phyloP scores from a whole-genome alignment of 1,140 invertebrate genomes.

The Thrips palmi region DNA sequence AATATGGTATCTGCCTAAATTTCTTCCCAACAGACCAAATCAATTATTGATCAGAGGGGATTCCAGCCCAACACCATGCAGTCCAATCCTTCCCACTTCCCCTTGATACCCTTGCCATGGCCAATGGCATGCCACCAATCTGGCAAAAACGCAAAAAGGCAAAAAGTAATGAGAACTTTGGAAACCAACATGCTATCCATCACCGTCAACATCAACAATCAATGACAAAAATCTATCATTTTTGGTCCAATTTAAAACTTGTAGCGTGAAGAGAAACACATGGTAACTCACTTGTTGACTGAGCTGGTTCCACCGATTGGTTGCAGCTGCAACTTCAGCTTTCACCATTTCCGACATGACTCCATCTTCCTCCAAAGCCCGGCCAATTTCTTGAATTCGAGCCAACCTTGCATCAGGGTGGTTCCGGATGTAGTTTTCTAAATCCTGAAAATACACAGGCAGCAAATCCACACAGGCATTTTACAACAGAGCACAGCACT shows the following conservation, averaged over 20 bases:
- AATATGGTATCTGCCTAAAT: too few species aligned
- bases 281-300: slow-evolving; percentile 35
- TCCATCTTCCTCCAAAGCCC: slow-evolving; percentile 49
- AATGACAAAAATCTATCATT: slow-evolving; percentile 1
- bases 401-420: slow-evolving; percentile 50
- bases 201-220: background rate
- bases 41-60: too few species aligned
- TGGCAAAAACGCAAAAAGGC: too few species aligned
- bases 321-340: slow-evolving; percentile 45
- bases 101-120: too few species aligned
- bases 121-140: too few species aligned
- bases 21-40: too few species aligned
- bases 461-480: background rate
- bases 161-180: too few species aligned
- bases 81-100: too few species aligned
- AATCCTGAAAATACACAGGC: slow-evolving; percentile 35
- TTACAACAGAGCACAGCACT: too few species aligned
- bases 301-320: slow-evolving; percentile 43
- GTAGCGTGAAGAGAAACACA: background rate
- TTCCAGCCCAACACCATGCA: too few species aligned
- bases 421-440: slow-evolving; percentile 68
- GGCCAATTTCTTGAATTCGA: slow-evolving; percentile 57
- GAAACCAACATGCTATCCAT: background rate
- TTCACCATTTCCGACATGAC: slow-evolving; percentile 55
- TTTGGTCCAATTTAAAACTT: slow-evolving; percentile 4